Evolutionary conservation across 2,888 invertebrate species (phyloP).

Genomic region (Epistrophella euchroma): DNA sequence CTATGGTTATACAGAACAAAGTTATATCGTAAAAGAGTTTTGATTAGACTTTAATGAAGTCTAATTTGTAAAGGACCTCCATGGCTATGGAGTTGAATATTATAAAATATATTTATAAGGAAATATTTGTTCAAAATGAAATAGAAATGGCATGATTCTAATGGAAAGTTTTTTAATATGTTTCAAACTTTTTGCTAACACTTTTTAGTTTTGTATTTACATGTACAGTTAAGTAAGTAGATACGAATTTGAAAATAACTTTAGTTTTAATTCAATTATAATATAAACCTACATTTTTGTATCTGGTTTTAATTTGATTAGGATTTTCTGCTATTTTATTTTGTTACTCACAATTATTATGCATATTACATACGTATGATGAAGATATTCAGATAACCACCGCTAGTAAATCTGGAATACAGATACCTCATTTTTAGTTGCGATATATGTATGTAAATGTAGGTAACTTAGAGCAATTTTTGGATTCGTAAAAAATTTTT

Average conservation of each 20-base stretch:
- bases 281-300: not conserved
- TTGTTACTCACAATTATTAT: no score
- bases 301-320: no score
- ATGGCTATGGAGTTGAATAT: not conserved
- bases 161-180: conserved; percentile 3
- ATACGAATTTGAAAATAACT: not conserved
- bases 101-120: not conserved
- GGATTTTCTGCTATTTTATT: no score
- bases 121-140: not conserved
- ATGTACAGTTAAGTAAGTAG: not conserved
- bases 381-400: no score
- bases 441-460: no score
- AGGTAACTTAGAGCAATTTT: no score
- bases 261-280: not conserved
- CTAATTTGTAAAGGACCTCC: conserved; percentile 20
- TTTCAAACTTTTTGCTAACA: not conserved
- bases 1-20: not conserved
- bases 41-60: conserved; percentile 42
- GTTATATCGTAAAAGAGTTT: conserved; percentile 18
- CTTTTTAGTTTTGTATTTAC: not conserved
- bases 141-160: not conserved
- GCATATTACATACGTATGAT: no score
- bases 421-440: no score
- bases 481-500: no score
- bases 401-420: no score